Conservation (phyloP, 1,140 invertebrate species). For the Plodia interpunctella region DNA sequence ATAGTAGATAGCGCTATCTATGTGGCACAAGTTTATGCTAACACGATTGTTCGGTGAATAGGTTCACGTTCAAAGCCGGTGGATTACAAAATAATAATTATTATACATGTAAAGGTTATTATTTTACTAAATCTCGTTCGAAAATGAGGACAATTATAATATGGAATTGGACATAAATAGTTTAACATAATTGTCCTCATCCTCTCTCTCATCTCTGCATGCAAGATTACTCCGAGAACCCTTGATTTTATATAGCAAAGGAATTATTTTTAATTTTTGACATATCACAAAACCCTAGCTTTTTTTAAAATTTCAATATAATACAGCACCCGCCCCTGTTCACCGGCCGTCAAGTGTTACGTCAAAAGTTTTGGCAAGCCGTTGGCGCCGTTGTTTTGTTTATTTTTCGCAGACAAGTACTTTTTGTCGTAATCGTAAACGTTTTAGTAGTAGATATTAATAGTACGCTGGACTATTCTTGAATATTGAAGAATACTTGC, state of each 20-base stretch:
- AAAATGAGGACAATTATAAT: no score
- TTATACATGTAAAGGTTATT: no score
- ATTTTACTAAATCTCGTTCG: no score
- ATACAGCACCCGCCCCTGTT: not conserved
- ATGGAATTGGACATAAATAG: no score
- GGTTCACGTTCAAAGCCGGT: not conserved
- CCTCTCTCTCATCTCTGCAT: no score
- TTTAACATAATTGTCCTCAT: no score
- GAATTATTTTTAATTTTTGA: not conserved
- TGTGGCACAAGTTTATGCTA: not conserved
- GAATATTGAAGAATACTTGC: no score
- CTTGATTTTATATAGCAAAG: not conserved
- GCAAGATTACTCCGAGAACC: no score
- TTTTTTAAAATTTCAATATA: not conserved
- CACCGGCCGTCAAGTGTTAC: not conserved
- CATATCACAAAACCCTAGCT: not conserved
- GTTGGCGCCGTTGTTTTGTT: not conserved
- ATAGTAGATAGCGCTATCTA: not conserved
- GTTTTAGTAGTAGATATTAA: not conserved
- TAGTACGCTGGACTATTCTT: not conserved
- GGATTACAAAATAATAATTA: not conserved
- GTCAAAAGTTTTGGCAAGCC: not conserved
- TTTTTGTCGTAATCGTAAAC: not conserved
- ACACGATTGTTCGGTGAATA: not conserved
- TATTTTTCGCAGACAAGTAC: not conserved